Evolutionary conservation across 2,113 vertebrate species (phyloP).

Genomic region (Irena cyanogastra): DNA sequence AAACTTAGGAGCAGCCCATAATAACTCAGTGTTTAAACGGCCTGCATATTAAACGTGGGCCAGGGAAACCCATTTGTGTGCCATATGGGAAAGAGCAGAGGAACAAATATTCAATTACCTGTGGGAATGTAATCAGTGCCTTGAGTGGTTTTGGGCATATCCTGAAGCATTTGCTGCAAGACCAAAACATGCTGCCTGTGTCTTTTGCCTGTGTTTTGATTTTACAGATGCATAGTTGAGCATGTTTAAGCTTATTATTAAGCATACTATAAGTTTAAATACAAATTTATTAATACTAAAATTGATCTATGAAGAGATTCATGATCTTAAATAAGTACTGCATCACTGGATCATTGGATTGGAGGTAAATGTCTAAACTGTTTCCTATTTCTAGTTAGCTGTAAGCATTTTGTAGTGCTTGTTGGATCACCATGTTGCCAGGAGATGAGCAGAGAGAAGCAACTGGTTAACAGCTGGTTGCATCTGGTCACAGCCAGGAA

Average conservation of each 20-base stretch:
- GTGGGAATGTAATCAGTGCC: background rate
- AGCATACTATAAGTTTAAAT: background rate
- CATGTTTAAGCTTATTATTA: background rate
- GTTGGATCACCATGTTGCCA: conserved; percentile 11
- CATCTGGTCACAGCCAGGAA: conserved; percentile 66
- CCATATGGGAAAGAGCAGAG: background rate
- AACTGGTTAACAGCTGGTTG: conserved; percentile 73
- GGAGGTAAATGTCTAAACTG: background rate
- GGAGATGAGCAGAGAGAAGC: conserved; percentile 34
- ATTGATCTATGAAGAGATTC: background rate
- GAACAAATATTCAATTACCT: background rate
- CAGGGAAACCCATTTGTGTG: background rate
- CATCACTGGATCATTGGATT: background rate
- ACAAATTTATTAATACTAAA: background rate
- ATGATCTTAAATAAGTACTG: background rate
- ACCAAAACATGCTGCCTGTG: background rate
- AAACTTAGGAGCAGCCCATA: background rate
- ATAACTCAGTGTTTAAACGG: background rate
- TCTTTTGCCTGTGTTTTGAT: background rate
- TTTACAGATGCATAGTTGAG: background rate
- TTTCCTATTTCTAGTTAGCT: conserved; percentile 6
- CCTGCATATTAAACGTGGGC: background rate
- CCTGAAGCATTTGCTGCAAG: background rate
- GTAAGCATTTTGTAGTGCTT: background rate
- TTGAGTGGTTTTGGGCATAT: background rate